Percentiles rank a stretch among this genome's conserved stretches.
These are phyloP conservation scores for Fregetta grallaria DNA, from an alignment of 2,113 vertebrate species.

Conservation along the genomic window DNA sequence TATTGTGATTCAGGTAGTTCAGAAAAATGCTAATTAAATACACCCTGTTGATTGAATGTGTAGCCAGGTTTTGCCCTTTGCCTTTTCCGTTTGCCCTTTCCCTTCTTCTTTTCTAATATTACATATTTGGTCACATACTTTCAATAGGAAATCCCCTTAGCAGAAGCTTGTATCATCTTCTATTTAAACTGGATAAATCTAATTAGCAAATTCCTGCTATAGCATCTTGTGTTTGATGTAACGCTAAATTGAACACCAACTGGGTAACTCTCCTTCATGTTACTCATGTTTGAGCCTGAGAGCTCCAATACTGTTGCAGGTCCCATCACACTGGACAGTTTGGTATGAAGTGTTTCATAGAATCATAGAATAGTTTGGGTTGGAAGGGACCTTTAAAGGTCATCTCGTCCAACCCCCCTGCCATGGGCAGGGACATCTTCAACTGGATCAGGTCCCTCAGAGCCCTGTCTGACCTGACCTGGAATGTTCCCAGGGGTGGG, in stretches of 20 bases:
- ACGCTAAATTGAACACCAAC: not conserved
- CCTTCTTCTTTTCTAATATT: not conserved
- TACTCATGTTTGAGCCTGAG: not conserved
- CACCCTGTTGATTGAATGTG: not conserved
- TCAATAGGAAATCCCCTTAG: not conserved
- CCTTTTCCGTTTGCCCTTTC: not conserved
- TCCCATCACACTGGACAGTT: not conserved
- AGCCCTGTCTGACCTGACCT: rapidly evolving
- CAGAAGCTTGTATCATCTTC: not conserved
- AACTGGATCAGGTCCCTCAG: not conserved
- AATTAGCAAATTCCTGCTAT: not conserved
- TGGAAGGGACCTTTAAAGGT: not conserved
- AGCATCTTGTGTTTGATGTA: not conserved
- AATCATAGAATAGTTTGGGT: not conserved
- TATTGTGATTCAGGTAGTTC: not conserved
- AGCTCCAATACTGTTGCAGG: not conserved
- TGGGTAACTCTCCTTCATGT: not conserved
- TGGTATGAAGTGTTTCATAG: not conserved
- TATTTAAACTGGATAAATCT: not conserved
- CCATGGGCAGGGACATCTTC: not conserved
- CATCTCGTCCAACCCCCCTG: not conserved
- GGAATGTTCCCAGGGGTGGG: not conserved
- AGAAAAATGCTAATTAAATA: not conserved
- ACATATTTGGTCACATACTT: not conserved
- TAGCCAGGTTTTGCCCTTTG: not conserved